Percentiles rank a stretch among this genome's conserved stretches.
These are phyloP conservation scores for Acanthornis magna DNA, from an alignment of 2,797 vertebrate genomes.

Conservation along the genomic window DNA sequence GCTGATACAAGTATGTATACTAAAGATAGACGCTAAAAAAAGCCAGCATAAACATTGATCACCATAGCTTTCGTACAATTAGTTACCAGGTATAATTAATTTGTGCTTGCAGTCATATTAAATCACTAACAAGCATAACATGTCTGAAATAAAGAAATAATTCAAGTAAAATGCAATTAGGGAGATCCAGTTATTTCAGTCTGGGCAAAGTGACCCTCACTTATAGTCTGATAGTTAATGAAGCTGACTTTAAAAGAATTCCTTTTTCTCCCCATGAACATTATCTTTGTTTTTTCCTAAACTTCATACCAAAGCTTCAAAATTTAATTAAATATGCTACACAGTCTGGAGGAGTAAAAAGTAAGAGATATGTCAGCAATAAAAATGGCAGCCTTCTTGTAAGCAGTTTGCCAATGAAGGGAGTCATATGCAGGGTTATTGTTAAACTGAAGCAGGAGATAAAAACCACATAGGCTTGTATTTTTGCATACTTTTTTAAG, in stretches of 20 bases:
- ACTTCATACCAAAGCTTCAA: slow-evolving; percentile 34
- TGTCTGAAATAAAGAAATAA: slow-evolving; percentile 72
- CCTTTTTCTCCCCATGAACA: slow-evolving; percentile 7
- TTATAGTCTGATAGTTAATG: slow-evolving; percentile 45
- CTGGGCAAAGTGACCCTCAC: slow-evolving; percentile 65
- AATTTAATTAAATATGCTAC: slow-evolving; percentile 52
- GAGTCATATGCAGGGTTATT: background rate
- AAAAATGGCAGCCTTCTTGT: background rate
- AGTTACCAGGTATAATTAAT: slow-evolving; percentile 68
- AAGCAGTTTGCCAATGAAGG: background rate
- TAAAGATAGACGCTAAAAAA: slow-evolving; percentile 52
- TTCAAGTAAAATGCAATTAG: slow-evolving; percentile 72
- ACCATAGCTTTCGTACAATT: slow-evolving; percentile 38
- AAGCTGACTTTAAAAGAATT: slow-evolving; percentile 57
- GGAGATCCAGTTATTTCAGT: slow-evolving; percentile 57
- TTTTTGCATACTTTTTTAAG: background rate
- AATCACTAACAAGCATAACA: slow-evolving; percentile 70
- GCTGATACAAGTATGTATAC: slow-evolving; percentile 27
- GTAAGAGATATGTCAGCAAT: slow-evolving; percentile 3
- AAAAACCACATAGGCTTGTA: background rate
- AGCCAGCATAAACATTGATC: slow-evolving; percentile 42
- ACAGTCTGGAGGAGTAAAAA: slow-evolving; percentile 43
- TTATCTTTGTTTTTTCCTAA: slow-evolving; percentile 54
- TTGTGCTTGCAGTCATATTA: slow-evolving; percentile 67
- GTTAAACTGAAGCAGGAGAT: background rate